A percentile compares a stretch with the other conserved stretches of the same genome.
Evolutionary conservation across 2,797 vertebrate species (phyloP).

Genomic region (Strix occidentalis): DNA sequence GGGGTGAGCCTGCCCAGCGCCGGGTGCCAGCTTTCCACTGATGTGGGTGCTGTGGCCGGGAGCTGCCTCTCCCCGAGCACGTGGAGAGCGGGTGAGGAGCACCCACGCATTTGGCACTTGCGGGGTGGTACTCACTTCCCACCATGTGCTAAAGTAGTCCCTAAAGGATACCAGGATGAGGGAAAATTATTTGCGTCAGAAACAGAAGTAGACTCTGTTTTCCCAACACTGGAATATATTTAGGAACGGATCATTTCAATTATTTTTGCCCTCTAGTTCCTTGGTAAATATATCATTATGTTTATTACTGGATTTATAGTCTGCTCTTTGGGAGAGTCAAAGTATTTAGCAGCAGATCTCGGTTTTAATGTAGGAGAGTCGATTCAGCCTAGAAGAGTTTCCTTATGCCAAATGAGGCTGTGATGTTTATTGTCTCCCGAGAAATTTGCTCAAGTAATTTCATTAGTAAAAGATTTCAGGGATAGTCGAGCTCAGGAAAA

Average conservation of each 20-base stretch:
- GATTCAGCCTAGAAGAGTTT: constrained; percentile 36
- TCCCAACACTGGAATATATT: background rate
- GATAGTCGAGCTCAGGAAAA: background rate
- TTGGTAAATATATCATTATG: constrained; percentile 15
- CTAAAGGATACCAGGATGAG: background rate
- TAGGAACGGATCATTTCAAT: background rate
- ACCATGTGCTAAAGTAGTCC: background rate
- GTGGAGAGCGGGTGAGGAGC: background rate
- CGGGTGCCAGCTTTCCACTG: background rate
- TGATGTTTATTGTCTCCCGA: constrained; percentile 29
- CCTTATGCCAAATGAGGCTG: constrained; percentile 6
- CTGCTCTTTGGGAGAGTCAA: background rate
- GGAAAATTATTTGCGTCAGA: background rate
- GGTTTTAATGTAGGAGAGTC: constrained; percentile 5
- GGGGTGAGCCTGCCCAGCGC: background rate
- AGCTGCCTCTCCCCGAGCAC: background rate
- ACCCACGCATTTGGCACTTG: background rate
- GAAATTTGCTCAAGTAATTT: constrained; percentile 37
- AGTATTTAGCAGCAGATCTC: constrained; percentile 26
- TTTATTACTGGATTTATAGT: constrained; percentile 33
- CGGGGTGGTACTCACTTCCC: background rate
- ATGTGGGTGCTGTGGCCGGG: background rate
- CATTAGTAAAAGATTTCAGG: constrained; percentile 16
- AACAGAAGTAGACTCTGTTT: background rate
- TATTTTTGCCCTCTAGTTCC: background rate